Conservation (phyloP, 2,797 vertebrate genomes). For the Halcyon chelicuti region DNA sequence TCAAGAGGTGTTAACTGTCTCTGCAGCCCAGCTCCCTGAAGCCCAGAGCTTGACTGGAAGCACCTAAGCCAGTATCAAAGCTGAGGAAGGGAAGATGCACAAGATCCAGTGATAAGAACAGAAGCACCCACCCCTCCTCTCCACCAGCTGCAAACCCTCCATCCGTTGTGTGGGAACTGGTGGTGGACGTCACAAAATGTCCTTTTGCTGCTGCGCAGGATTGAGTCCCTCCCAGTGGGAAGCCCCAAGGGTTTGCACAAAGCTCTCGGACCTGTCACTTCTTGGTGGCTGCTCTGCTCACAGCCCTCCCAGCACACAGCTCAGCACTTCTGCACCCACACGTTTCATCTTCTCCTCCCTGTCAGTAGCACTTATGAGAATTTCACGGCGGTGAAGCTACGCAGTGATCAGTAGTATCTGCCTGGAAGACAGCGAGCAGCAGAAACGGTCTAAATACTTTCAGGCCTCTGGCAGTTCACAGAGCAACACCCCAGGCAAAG, state of each 20-base stretch:
- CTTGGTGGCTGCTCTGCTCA: background rate
- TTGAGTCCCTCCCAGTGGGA: fast-evolving
- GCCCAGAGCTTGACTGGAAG: background rate
- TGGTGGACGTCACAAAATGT: background rate
- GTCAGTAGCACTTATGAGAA: background rate
- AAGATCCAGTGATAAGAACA: background rate
- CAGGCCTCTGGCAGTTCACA: slow-evolving; percentile 66
- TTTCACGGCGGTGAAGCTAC: background rate
- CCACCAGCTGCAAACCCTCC: background rate
- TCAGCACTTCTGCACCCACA: background rate
- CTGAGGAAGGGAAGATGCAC: background rate
- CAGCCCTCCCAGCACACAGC: background rate
- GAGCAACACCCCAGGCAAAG: slow-evolving; percentile 65
- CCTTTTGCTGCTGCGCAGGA: background rate
- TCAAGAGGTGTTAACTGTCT: no score
- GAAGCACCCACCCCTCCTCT: background rate
- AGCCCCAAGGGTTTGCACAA: background rate
- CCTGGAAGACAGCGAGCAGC: slow-evolving; percentile 36
- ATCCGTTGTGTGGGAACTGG: fast-evolving
- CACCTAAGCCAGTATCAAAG: background rate
- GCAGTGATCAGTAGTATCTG: background rate
- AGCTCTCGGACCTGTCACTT: fast-evolving
- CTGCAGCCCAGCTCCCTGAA: background rate
- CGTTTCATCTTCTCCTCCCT: background rate
- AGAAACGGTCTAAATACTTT: slow-evolving; percentile 69